Percentiles rank a stretch among this genome's conserved stretches.
These are phyloP conservation scores for Arctocebus calabarensis DNA, from an alignment of 2,797 vertebrate species.

Conservation along the genomic window DNA sequence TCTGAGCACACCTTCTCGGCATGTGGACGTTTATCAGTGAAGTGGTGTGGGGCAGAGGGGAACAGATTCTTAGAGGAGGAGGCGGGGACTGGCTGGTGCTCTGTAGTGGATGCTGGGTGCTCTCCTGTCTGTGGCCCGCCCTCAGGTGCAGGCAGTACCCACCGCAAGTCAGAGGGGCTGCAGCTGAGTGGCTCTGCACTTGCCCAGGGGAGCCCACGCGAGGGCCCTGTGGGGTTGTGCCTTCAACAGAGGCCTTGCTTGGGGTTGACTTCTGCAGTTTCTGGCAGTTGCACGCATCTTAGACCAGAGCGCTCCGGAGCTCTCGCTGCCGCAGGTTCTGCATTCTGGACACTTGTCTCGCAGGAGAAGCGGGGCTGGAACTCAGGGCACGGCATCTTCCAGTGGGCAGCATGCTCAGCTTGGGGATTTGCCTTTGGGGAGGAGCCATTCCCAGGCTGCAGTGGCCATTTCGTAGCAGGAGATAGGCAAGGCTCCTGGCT, in stretches of 20 bases:
- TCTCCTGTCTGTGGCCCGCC: not conserved
- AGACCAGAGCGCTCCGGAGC: not conserved
- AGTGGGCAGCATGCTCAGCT: not conserved
- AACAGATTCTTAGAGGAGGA: fast-evolving
- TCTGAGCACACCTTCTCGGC: not conserved
- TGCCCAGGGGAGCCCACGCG: not conserved
- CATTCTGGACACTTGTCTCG: fast-evolving
- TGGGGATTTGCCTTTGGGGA: not conserved
- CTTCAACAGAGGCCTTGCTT: fast-evolving
- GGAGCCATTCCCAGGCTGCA: not conserved
- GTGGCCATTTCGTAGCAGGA: not conserved
- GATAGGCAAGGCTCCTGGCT: not conserved
- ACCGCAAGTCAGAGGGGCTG: not conserved
- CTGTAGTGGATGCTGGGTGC: not conserved
- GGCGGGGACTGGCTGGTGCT: not conserved
- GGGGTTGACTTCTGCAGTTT: not conserved
- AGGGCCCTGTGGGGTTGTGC: not conserved
- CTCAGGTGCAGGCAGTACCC: too few relatives aligned
- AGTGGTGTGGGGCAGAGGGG: not conserved
- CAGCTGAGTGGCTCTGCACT: not conserved
- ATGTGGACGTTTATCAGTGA: fast-evolving
- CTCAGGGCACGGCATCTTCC: not conserved
- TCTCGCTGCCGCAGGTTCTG: fast-evolving
- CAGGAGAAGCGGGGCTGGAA: too few relatives aligned
- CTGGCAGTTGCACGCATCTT: fast-evolving